A percentile compares a stretch with the other conserved stretches of the same genome.
These are phyloP conservation scores for Plagodis pulveraria DNA, from an alignment of 2,888 invertebrate genomes.

Conservation along the genomic window DNA sequence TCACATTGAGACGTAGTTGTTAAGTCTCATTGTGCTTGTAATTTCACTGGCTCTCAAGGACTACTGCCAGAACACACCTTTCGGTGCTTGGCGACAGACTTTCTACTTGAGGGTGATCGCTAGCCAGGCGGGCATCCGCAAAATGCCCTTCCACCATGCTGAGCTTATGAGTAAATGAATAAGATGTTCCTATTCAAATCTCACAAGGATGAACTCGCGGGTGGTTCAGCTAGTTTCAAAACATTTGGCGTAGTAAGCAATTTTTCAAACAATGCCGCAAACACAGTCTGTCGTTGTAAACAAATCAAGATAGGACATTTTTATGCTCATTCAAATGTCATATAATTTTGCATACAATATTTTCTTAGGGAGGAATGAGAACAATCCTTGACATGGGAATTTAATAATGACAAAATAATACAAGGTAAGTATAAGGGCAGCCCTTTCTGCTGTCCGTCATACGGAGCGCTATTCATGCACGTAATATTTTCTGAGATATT, in stretches of 20 bases:
- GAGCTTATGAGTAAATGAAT: too few species aligned
- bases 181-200: too few species aligned
- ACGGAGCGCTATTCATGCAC: constrained; percentile 80
- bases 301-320: constrained; percentile 72
- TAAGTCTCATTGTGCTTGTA: too few species aligned
- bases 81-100: too few species aligned
- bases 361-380: constrained; percentile 80
- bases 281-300: constrained; percentile 59
- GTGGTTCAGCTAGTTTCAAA: too few species aligned
- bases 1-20: too few species aligned
- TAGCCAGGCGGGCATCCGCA: too few species aligned
- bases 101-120: too few species aligned
- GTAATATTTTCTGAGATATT: constrained; percentile 79
- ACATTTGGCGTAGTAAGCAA: constrained; percentile 34
- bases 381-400: constrained; percentile 80
- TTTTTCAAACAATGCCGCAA: constrained; percentile 42
- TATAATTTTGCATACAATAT: constrained; percentile 85
- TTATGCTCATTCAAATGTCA: constrained; percentile 83
- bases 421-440: constrained; percentile 80
- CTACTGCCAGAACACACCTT: too few species aligned
- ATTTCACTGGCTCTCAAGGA: too few species aligned
- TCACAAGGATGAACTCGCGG: too few species aligned
- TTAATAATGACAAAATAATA: constrained; percentile 86
- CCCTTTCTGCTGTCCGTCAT: constrained; percentile 85
- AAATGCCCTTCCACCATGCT: too few species aligned